phyloP scores from a whole-genome alignment of 2,888 invertebrate species.

The Torymus auratus region DNA sequence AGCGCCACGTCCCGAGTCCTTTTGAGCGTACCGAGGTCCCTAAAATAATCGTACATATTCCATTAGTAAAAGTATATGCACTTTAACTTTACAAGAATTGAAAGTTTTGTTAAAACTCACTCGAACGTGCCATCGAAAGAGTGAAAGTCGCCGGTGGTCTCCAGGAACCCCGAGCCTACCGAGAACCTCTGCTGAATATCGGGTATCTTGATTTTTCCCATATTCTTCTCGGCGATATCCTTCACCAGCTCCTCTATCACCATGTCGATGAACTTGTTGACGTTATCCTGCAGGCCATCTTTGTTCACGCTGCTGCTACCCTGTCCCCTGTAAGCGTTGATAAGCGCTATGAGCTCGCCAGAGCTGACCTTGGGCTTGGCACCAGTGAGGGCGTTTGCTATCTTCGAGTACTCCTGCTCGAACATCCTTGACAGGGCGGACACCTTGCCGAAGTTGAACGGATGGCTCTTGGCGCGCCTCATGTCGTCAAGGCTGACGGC shows the following conservation, averaged over 20 bases:
- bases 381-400: not conserved
- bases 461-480: constrained; percentile 9
- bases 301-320: not conserved
- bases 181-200: constrained; percentile 57
- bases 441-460: constrained; percentile 39
- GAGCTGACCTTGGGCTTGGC: constrained; percentile 2
- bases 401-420: not conserved
- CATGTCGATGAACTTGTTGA: constrained; percentile 61
- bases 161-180: constrained; percentile 57
- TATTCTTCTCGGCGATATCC: constrained; percentile 51
- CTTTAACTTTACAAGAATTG: too few relatives aligned
- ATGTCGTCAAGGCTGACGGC: constrained; percentile 14
- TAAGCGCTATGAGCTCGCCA: constrained; percentile 3
- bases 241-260: constrained; percentile 50
- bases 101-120: constrained; percentile 46
- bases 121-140: constrained; percentile 59
- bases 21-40: constrained; percentile 62
- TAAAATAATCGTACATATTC: constrained; percentile 34
- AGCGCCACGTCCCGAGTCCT: constrained; percentile 61
- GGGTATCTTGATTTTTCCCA: constrained; percentile 59
- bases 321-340: not conserved
- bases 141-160: constrained; percentile 58
- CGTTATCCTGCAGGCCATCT: constrained; percentile 17
- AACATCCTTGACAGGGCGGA: not conserved
- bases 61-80: too few relatives aligned